phyloP scores from a whole-genome alignment of 2,888 invertebrate genomes.

The Dasysyrphus tricinctus region DNA sequence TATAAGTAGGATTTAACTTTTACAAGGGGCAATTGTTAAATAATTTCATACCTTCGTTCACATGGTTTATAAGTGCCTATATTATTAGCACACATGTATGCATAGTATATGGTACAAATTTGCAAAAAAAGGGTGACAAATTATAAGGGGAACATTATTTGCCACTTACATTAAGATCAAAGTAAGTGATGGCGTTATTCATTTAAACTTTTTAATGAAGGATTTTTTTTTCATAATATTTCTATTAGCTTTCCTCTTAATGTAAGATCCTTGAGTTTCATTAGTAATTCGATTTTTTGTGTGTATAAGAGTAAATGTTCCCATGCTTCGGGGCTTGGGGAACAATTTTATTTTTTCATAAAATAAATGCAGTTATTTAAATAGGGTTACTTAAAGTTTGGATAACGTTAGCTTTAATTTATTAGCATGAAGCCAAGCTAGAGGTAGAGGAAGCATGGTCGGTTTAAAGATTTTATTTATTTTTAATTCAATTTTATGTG shows the following conservation, averaged over 20 bases:
- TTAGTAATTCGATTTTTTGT: not conserved
- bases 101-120: not conserved
- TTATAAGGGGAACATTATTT: not conserved
- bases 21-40: conserved; percentile 39
- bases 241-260: not conserved
- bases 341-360: too few species aligned
- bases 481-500: too few species aligned
- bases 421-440: too few species aligned
- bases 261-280: not conserved
- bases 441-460: too few species aligned
- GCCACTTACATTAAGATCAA: not conserved
- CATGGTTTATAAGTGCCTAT: not conserved
- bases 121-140: not conserved
- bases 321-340: too few species aligned
- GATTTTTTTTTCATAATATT: not conserved
- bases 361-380: too few species aligned
- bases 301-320: not conserved
- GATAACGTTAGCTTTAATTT: too few species aligned
- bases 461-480: too few species aligned
- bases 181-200: not conserved
- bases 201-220: conserved; percentile 16
- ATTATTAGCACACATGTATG: not conserved
- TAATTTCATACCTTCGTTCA: conserved; percentile 8
- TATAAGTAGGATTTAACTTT: conserved; percentile 14
- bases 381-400: too few species aligned